These are phyloP conservation scores for Helostoma temminkii DNA, from an alignment of 2,797 vertebrate species.

Conservation along the genomic window DNA sequence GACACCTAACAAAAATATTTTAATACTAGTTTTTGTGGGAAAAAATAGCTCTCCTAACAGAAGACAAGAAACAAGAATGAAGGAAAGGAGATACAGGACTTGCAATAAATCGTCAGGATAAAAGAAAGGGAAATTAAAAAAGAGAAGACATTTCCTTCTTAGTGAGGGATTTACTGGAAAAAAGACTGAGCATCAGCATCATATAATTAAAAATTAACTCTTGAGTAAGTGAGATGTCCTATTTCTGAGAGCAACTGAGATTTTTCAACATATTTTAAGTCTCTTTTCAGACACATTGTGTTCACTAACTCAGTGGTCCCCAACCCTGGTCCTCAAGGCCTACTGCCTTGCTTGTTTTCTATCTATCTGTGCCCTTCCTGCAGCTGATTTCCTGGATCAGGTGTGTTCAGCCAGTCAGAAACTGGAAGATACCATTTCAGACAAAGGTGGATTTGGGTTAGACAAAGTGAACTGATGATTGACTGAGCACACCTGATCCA, in stretches of 20 bases:
- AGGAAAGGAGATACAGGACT: not conserved
- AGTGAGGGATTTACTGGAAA: not conserved
- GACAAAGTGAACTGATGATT: no score
- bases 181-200: constrained; percentile 8
- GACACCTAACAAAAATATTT: not conserved
- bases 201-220: constrained; percentile 26
- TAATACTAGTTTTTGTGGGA: not conserved
- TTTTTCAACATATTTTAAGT: constrained; percentile 34
- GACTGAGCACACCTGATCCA: no score
- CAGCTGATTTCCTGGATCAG: no score
- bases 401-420: no score
- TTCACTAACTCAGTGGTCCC: no score
- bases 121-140: not conserved
- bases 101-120: not conserved
- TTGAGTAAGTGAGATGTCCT: constrained; percentile 27
- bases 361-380: no score
- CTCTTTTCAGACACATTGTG: no score
- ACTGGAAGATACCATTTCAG: no score
- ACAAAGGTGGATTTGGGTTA: no score
- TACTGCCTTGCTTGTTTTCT: no score
- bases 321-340: no score
- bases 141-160: not conserved
- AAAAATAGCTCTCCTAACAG: not conserved
- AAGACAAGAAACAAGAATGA: not conserved
- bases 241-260: constrained; percentile 32